Evolutionary conservation across 37 sponge, comb jelly and placozoan genomes (phyloP).

Genomic region (Crambe crambe): DNA sequence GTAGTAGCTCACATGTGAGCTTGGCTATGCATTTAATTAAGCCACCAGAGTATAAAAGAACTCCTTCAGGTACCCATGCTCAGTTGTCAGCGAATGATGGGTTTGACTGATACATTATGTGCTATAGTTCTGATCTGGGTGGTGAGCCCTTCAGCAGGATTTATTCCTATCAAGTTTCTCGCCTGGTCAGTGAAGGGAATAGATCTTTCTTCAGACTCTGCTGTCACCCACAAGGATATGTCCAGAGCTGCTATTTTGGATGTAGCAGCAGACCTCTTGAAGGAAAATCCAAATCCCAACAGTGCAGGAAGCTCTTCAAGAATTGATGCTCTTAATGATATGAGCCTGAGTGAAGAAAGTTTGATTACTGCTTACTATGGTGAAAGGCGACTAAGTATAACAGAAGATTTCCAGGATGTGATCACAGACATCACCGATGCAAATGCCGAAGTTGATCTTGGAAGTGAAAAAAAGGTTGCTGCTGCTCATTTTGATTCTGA

Average conservation of each 20-base stretch:
- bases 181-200: background rate
- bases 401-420: slow-evolving; percentile 12
- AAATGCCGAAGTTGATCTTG: slow-evolving; percentile 39
- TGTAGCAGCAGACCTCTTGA: slow-evolving; percentile 27
- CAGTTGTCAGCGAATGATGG: too few relatives aligned
- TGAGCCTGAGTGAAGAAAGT: background rate
- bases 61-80: too few relatives aligned
- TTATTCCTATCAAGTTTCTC: background rate
- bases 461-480: background rate
- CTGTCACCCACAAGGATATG: slow-evolving; percentile 31
- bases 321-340: slow-evolving; percentile 7
- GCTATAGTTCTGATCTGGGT: background rate
- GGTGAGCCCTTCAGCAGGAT: background rate
- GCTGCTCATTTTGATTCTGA: too few relatives aligned
- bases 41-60: too few relatives aligned
- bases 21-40: too few relatives aligned
- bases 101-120: too few relatives aligned
- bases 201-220: background rate
- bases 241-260: slow-evolving; percentile 23
- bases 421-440: slow-evolving; percentile 35
- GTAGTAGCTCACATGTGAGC: too few relatives aligned
- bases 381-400: background rate
- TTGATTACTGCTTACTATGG: slow-evolving; percentile 47
- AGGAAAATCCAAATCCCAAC: slow-evolving; percentile 33
- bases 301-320: slow-evolving; percentile 26